Percentiles rank a stretch among this genome's conserved stretches.
Conservation (phyloP, 2,888 invertebrate genomes). For the Lochmaea crataegi region DNA sequence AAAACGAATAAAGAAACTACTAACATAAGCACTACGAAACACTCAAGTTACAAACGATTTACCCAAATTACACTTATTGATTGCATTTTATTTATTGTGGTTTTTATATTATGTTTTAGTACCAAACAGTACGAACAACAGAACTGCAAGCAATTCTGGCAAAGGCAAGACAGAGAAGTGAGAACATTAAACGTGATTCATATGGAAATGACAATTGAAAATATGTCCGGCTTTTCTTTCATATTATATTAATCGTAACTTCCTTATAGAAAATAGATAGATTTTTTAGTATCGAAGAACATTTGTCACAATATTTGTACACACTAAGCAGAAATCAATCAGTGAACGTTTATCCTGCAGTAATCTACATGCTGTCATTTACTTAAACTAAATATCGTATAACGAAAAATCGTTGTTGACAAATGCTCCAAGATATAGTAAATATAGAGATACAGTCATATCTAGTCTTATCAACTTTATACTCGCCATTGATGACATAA, state of each 20-base stretch:
- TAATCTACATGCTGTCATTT: neutral
- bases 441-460: neutral
- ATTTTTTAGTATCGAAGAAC: neutral
- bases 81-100: neutral
- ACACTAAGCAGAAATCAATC: neutral
- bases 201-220: neutral
- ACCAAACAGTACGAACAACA: conserved; percentile 80
- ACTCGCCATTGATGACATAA: conserved; percentile 2
- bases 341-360: neutral
- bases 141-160: conserved; percentile 82
- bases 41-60: too few relatives aligned
- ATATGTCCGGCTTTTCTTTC: neutral
- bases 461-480: conserved; percentile 16
- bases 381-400: neutral
- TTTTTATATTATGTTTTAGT: conserved; percentile 68
- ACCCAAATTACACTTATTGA: neutral
- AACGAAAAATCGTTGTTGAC: too few relatives aligned
- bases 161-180: conserved; percentile 78
- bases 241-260: neutral
- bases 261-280: neutral
- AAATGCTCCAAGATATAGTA: neutral
- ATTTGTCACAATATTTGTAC: neutral
- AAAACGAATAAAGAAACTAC: too few relatives aligned
- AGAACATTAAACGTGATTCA: conserved; percentile 54
- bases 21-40: too few relatives aligned